Percentiles rank a stretch among this genome's conserved stretches.
phyloP scores from a whole-genome alignment of 1,140 invertebrate genomes.

The Pentalonia nigronervosa region DNA sequence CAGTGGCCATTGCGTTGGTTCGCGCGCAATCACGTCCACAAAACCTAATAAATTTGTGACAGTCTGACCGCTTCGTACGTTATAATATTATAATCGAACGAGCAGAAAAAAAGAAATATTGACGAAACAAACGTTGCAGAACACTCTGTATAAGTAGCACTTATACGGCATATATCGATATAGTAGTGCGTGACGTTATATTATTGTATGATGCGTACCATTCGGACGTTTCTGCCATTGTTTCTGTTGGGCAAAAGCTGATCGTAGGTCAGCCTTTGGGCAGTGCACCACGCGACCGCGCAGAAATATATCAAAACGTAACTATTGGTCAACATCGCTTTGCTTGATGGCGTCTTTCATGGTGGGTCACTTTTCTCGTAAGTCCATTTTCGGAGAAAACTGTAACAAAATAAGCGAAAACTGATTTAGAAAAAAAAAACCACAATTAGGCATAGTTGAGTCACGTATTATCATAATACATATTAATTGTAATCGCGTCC shows the following conservation, averaged over 20 bases:
- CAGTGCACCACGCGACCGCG: neutral
- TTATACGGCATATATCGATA: neutral
- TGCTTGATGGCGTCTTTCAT: neutral
- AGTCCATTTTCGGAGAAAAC: neutral
- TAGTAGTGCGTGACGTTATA: neutral
- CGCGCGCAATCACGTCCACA: too few relatives aligned
- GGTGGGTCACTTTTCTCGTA: neutral
- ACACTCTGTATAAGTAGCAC: too few relatives aligned
- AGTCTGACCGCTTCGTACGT: too few relatives aligned
- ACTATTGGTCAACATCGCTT: conserved; percentile 30
- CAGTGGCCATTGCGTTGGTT: too few relatives aligned
- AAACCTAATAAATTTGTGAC: too few relatives aligned
- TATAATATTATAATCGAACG: too few relatives aligned
- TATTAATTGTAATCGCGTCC: neutral
- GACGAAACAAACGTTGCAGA: too few relatives aligned
- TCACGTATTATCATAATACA: neutral
- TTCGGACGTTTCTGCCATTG: conserved; percentile 13
- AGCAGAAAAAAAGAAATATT: too few relatives aligned
- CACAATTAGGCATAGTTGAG: neutral
- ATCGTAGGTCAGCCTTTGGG: conserved; percentile 29
- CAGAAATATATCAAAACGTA: neutral
- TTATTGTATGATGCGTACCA: neutral
- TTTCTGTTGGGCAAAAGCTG: conserved; percentile 32
- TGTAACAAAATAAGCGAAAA: neutral
- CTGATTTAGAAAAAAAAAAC: neutral